Evolutionary conservation across 2,888 invertebrate genomes (phyloP), one percentile per base, ranked within the genome.

Genomic region (Nudaria mundana): DNA sequence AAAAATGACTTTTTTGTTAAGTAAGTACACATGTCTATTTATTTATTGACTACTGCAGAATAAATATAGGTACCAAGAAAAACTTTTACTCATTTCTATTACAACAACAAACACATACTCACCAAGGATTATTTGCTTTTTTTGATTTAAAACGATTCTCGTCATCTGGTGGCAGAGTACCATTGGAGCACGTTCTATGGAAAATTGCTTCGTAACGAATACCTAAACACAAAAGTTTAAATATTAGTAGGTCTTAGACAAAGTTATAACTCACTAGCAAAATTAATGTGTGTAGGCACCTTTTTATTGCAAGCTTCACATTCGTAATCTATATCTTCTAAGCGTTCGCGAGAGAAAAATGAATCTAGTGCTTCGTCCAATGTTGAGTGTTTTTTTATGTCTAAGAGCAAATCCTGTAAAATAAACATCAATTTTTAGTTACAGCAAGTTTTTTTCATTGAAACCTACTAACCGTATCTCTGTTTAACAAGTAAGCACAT

Each of bases 241-340:
- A n/a, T n/a, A n/a, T n/a, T 20, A 3, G 20, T n/a, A n/a, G n/a
- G n/a, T n/a, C n/a, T n/a, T n/a, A n/a, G n/a, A n/a, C n/a, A n/a
- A n/a, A n/a, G n/a, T 3, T 20, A 2, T 20, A 20, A 20, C 5
- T 20, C 6, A 20, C 20, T 5, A 20, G 5, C 20, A 5, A 5
- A 18, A 18, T 5, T 20, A 5, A 20, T 5, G 5, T 20, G 8
- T 5, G 5, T 7, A 20, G 13, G 5, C 14, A 93, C 97, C 91
- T 97, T 96, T 73, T 94, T 94, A 75, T 96, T 95, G 83, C 98
- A 99, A 46, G 94, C 93, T 81, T 97, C 96, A 88, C 98, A 99
- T 73, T 96, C 96, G 80, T 98, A 98, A 33, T 97, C 97, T 78
- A 95, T 94, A 74, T 97, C 97, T 74, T 95, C 95, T 39, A 98